Base-by-base conservation (phyloP, 2,797 vertebrate genomes). In the Mionectes olivaceus region DNA sequence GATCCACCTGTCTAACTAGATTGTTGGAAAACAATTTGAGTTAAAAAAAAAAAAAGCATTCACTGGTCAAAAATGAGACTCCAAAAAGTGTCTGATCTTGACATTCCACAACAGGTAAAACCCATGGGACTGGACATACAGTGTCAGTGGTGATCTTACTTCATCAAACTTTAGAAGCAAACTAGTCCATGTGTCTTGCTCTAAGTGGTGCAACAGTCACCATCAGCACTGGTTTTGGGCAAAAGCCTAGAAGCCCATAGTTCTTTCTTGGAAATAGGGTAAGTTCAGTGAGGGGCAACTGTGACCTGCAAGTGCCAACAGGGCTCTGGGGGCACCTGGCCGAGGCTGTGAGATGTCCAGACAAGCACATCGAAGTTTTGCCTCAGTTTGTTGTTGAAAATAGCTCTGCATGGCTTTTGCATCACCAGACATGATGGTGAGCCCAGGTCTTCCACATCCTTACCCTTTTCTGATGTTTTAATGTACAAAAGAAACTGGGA, bases 41-140 rank as follows among this genome's bases (percentile, higher is more conserved):
- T 9, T 46, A 46, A 46, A 22, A 44, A 24, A 69, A 83, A 83
- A 56, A 52, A 5, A 0, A 0, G 0, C 17, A 4, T 43, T 69
- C 2, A 1, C 23, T 74, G 65, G n/a, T 74, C 33, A 60, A 77
- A 80, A 89, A 74, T 35, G 4, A 13, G 25, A 41, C 18, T 76
- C 12, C 5, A 55, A 24, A 68, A 50, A 71, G 25, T 17, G 44
- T 18, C 27, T 44, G 25, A 39, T 10, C 12, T n/a, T 71, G 57
- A 43, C n/a, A 5, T 39, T 18, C 1, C 1, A 64, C 60, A 59
- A n/a, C 10, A 35, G 0, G 0, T 61, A 68, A 41, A 44, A 49
- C 10, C 43, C 21, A 4, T n/a, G 9, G 14, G 6, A 3, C 52
- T 80, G 44, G 25, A 80, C 83, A 79, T 30, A 49, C 7, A 41